Percentiles rank a stretch among this genome's conserved stretches.
Evolutionary conservation across 2,888 invertebrate species (phyloP).

Genomic region (Zelleria hepariella): DNA sequence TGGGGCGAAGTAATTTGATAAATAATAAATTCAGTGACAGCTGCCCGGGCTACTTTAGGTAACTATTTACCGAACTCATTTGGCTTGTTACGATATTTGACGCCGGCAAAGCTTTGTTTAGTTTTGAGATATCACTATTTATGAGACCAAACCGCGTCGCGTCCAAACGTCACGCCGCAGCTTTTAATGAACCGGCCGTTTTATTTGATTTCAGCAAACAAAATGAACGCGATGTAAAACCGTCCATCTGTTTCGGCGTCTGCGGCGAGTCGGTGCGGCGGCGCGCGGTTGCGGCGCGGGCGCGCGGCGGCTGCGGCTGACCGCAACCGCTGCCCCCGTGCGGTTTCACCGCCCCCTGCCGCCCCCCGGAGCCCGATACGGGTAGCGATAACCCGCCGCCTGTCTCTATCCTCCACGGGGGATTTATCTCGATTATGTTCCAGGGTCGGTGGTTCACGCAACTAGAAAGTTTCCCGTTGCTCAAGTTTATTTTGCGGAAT

Average conservation of each 20-base stretch:
- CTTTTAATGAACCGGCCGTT: not conserved
- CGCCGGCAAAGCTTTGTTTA: not conserved
- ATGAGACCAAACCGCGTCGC: not conserved
- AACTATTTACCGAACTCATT: not conserved
- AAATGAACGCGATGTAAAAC: not conserved
- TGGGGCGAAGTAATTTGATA: not conserved
- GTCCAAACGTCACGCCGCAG: not conserved
- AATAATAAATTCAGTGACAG: not conserved
- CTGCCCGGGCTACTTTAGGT: not conserved
- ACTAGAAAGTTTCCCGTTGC: not conserved
- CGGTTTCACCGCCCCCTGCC: conserved; percentile 3
- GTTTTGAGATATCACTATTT: not conserved
- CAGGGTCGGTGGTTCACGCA: not conserved
- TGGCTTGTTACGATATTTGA: too few species aligned
- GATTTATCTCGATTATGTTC: conserved; percentile 4
- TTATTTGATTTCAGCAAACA: not conserved
- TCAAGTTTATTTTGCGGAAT: not conserved
- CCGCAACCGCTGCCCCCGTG: conserved; percentile 23
- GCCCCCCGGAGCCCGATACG: conserved; percentile 2
- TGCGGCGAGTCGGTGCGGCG: conserved; percentile 21
- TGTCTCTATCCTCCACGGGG: conserved; percentile 1
- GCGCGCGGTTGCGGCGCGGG: conserved; percentile 23
- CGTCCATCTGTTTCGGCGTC: conserved; percentile 14
- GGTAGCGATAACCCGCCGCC: conserved; percentile 5
- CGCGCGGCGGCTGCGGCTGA: conserved; percentile 31